These are phyloP conservation scores for Pristionchus pacificus DNA, from an alignment of 1,140 invertebrate genomes.

Conservation along the genomic window DNA sequence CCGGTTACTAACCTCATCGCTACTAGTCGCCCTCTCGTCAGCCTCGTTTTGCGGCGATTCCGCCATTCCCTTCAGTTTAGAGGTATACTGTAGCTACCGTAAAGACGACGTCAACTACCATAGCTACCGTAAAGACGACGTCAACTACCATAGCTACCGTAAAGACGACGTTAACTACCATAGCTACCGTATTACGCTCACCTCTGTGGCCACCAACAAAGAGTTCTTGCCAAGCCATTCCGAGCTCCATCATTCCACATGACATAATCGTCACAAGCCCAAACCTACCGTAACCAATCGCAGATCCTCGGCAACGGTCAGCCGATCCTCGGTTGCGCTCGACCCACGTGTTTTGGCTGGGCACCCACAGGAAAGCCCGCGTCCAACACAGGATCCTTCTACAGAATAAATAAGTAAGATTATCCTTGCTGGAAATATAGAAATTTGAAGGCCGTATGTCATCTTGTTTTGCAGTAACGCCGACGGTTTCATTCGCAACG, in stretches of 20 bases:
- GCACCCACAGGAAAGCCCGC: constrained; percentile 32
- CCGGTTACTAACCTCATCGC: no score
- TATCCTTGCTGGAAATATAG: neutral
- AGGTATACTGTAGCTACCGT: constrained; percentile 22
- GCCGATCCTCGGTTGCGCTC: constrained; percentile 50
- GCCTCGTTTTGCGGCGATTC: constrained; percentile 50
- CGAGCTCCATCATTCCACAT: neutral
- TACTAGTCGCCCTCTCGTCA: no score
- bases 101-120: neutral
- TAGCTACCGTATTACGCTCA: neutral
- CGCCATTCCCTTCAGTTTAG: constrained; percentile 47
- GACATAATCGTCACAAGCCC: neutral
- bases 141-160: neutral
- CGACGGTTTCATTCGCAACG: constrained; percentile 48
- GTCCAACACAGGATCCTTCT: constrained; percentile 41
- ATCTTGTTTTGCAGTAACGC: constrained; percentile 34
- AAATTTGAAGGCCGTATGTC: neutral
- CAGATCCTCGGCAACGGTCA: constrained; percentile 48
- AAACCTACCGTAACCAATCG: no score
- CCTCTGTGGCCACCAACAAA: neutral
- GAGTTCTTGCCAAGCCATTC: neutral
- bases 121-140: neutral
- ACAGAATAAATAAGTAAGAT: no score
- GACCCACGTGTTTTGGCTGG: constrained; percentile 54
- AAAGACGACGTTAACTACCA: neutral